Conservation (phyloP, 2,888 invertebrate species). For the Brachyptera risi region DNA sequence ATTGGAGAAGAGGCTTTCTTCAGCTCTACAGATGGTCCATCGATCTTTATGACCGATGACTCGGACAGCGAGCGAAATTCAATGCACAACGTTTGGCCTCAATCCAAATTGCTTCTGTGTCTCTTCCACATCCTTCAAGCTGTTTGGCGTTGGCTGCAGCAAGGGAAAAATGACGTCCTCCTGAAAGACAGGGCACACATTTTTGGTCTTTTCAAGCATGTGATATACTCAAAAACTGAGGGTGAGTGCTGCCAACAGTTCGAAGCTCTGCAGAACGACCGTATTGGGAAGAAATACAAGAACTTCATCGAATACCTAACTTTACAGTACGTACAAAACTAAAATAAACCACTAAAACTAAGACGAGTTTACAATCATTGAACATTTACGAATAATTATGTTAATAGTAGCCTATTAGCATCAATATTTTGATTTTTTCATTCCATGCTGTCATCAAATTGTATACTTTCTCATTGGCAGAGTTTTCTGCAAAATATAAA, state of each 20-base stretch:
- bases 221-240: neutral
- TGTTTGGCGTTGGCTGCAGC: neutral
- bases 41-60: constrained; percentile 15
- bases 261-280: too few relatives aligned
- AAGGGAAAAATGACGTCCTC: neutral
- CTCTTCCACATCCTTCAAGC: constrained; percentile 18
- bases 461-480: too few relatives aligned
- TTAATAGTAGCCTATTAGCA: too few relatives aligned
- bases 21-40: neutral
- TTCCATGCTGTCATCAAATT: too few relatives aligned
- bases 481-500: too few relatives aligned
- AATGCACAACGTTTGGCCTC: neutral
- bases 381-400: too few relatives aligned
- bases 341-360: too few relatives aligned
- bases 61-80: constrained; percentile 4
- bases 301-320: too few relatives aligned
- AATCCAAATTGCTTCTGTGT: constrained; percentile 1
- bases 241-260: neutral
- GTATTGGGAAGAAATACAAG: too few relatives aligned
- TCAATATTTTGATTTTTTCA: too few relatives aligned
- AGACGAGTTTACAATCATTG: too few relatives aligned
- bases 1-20: neutral
- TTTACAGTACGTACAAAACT: too few relatives aligned
- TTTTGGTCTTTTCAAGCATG: neutral
- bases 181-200: neutral